These are phyloP conservation scores for Drosophila putrida DNA, from an alignment of 2,888 invertebrate species.

Conservation along the genomic window DNA sequence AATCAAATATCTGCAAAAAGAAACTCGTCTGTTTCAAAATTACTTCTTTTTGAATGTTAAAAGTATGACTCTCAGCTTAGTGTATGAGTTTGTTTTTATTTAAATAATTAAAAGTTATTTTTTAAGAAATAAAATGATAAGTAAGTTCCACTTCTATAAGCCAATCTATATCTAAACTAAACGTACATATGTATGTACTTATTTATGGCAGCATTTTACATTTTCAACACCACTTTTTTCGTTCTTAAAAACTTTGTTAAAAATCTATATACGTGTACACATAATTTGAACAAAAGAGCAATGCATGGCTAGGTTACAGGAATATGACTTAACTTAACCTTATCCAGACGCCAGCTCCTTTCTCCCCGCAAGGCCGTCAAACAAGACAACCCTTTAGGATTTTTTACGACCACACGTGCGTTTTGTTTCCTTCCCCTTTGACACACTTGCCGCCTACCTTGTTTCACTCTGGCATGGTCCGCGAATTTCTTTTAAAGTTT, in stretches of 20 bases:
- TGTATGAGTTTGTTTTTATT: too few species aligned
- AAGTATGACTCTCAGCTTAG: too few species aligned
- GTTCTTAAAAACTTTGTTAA: neutral
- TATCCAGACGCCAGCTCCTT: neutral
- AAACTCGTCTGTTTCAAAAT: too few species aligned
- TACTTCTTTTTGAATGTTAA: too few species aligned
- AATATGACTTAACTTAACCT: conserved; percentile 8
- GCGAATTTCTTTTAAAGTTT: conserved; percentile 67
- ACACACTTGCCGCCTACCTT: neutral
- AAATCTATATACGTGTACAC: neutral
- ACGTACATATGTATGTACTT: too few species aligned
- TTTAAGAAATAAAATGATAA: too few species aligned
- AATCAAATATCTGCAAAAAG: too few species aligned
- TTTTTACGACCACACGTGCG: conserved; percentile 66
- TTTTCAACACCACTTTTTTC: neutral
- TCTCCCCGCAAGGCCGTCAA: neutral
- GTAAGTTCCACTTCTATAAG: too few species aligned
- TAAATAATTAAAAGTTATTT: too few species aligned
- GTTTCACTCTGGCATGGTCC: conserved; percentile 12
- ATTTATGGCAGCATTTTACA: too few species aligned
- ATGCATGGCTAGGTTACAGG: neutral
- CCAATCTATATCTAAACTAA: neutral
- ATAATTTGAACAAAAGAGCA: neutral
- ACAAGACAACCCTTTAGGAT: conserved; percentile 52
- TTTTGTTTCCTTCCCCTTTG: conserved; percentile 36